Conservation (phyloP, 1,140 invertebrate genomes). For the Scaptomyza hsui region DNA sequence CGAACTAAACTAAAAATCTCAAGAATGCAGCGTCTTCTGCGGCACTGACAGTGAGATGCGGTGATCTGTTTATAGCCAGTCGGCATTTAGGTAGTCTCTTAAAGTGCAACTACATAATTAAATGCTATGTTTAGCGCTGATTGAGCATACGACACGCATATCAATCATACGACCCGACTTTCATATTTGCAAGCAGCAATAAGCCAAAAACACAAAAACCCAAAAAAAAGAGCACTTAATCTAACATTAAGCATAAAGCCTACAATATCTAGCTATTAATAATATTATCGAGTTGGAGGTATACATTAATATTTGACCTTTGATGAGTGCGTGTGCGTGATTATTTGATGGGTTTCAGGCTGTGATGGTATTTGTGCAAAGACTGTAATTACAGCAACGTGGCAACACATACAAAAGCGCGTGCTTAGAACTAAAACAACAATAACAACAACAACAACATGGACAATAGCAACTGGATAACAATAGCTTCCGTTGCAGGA, state of each 20-base stretch:
- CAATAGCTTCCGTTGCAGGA: slow-evolving; percentile 34
- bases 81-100: slow-evolving; percentile 66
- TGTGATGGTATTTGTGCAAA: slow-evolving; percentile 17
- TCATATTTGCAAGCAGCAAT: slow-evolving; percentile 7
- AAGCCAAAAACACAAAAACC: not conserved
- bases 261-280: not conserved
- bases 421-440: slow-evolving; percentile 55
- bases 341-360: slow-evolving; percentile 12
- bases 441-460: slow-evolving; percentile 42
- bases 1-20: slow-evolving; percentile 58
- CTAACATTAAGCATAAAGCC: slow-evolving; percentile 12
- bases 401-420: slow-evolving; percentile 58
- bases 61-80: slow-evolving; percentile 69
- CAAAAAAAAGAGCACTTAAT: slow-evolving; percentile 4
- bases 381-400: slow-evolving; percentile 59
- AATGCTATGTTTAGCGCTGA: slow-evolving; percentile 11
- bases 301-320: slow-evolving; percentile 58
- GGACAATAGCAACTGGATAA: slow-evolving; percentile 36
- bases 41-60: slow-evolving; percentile 70
- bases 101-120: slow-evolving; percentile 21
- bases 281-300: not conserved
- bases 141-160: slow-evolving; percentile 35
- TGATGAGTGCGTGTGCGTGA: slow-evolving; percentile 43
- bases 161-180: slow-evolving; percentile 31
- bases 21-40: slow-evolving; percentile 66